Conservation (phyloP, 2,797 vertebrate genomes). For the Amniataba percoides region DNA sequence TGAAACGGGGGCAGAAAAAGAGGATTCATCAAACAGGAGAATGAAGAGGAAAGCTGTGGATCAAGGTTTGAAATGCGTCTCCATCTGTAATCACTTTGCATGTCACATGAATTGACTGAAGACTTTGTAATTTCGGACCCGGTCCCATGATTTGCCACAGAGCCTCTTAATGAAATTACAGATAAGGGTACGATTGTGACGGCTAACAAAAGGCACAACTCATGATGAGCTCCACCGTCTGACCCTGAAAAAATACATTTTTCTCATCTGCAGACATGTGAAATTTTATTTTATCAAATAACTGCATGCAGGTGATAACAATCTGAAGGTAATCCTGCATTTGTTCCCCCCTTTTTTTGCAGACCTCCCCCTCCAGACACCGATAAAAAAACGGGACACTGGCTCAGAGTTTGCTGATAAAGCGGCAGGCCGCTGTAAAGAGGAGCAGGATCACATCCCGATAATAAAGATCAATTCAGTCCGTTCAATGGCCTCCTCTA, state of each 20-base stretch:
- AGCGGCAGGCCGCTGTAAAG: conserved; percentile 74
- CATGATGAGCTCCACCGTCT: background rate
- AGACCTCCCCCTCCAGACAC: conserved; percentile 50
- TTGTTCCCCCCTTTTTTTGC: conserved; percentile 34
- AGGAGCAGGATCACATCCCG: conserved; percentile 82
- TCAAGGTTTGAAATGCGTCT: conserved; percentile 78
- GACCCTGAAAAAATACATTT: background rate
- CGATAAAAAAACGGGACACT: conserved; percentile 57
- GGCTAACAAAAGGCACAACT: conserved; percentile 27
- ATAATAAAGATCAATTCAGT: conserved; percentile 86
- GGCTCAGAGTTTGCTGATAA: conserved; percentile 45
- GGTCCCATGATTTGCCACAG: conserved; percentile 72
- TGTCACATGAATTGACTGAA: conserved; percentile 62
- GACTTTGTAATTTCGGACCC: conserved; percentile 38
- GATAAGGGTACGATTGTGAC: conserved; percentile 12
- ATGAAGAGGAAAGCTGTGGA: conserved; percentile 83
- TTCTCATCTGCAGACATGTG: background rate
- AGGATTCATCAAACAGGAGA: conserved; percentile 54
- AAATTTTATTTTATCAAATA: background rate
- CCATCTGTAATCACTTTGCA: conserved; percentile 33
- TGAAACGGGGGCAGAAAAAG: conserved; percentile 37
- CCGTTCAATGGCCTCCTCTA: conserved; percentile 78
- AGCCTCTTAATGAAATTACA: conserved; percentile 66
- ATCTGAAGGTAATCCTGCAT: background rate
- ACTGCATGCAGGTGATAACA: background rate